These are phyloP conservation scores for Acronicta leporina DNA, from an alignment of 2,888 invertebrate species.

Conservation along the genomic window DNA sequence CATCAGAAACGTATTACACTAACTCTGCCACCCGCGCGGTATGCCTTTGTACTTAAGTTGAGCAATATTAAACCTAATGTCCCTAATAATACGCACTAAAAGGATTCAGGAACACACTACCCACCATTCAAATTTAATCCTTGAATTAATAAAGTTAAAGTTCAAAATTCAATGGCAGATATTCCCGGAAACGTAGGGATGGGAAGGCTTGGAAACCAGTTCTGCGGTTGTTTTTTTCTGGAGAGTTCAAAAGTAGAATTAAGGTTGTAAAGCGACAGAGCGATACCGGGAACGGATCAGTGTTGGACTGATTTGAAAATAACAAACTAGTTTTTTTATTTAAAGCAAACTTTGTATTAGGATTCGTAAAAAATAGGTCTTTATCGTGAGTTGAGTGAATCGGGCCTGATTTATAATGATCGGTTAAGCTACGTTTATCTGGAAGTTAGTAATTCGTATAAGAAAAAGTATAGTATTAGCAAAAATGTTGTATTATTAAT, in stretches of 20 bases:
- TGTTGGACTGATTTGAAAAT: constrained; percentile 36
- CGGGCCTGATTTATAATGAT: too few relatives aligned
- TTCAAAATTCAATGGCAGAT: constrained; percentile 23
- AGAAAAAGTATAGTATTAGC: too few relatives aligned
- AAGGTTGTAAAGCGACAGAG: constrained; percentile 54
- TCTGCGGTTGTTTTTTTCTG: constrained; percentile 54
- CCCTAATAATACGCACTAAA: constrained; percentile 36
- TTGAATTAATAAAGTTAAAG: not conserved
- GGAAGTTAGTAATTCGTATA: too few relatives aligned
- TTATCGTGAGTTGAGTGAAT: too few relatives aligned
- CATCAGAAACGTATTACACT: constrained; percentile 86
- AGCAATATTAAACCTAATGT: constrained; percentile 26
- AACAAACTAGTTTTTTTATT: constrained; percentile 1
- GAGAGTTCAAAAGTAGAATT: constrained; percentile 65
- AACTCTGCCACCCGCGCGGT: constrained; percentile 75
- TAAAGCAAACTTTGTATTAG: too few relatives aligned
- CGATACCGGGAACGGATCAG: constrained; percentile 38
- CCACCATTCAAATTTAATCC: constrained; percentile 26
- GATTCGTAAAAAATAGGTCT: too few relatives aligned
- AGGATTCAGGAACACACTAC: constrained; percentile 14
- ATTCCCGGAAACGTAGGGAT: constrained; percentile 66
- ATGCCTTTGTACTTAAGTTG: constrained; percentile 39
- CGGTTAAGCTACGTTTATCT: too few relatives aligned
- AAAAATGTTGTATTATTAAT: too few relatives aligned
- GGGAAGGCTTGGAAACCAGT: constrained; percentile 57